These are phyloP conservation scores for Pandemis heparana DNA, from an alignment of 2,888 invertebrate species.

Conservation along the genomic window DNA sequence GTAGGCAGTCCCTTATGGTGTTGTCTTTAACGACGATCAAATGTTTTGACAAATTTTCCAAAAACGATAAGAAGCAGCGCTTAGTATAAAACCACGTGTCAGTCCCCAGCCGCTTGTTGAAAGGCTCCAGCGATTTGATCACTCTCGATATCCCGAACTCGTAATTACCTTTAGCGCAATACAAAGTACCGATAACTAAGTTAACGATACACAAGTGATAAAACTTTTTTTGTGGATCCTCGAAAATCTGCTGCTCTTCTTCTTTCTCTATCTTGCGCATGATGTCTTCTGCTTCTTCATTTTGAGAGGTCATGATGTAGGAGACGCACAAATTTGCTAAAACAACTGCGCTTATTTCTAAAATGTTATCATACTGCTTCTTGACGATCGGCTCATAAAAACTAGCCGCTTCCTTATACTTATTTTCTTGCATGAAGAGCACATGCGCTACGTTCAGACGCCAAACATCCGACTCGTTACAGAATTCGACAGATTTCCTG, in stretches of 20 bases:
- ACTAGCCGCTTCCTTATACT: conserved; percentile 98
- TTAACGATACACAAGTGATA: conserved; percentile 99
- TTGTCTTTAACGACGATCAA: conserved; percentile 95
- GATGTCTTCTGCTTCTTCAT: conserved; percentile 99
- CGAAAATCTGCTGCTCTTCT: conserved; percentile 96
- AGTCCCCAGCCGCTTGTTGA: conserved; percentile 96
- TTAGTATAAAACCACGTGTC: conserved; percentile 99
- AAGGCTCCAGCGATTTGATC: conserved; percentile 98
- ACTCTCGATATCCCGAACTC: conserved; percentile 99
- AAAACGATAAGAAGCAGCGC: conserved; percentile 96
- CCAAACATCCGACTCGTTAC: conserved; percentile 99
- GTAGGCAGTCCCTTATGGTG: conserved; percentile 94
- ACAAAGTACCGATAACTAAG: conserved; percentile 98
- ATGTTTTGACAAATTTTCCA: conserved; percentile 96
- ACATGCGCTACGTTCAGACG: conserved; percentile 99
- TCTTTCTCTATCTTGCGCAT: conserved; percentile 99
- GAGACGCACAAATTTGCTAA: conserved; percentile 99
- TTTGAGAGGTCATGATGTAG: conserved; percentile 99
- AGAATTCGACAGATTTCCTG: conserved; percentile 98
- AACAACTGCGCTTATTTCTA: conserved; percentile 98
- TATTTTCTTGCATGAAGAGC: conserved; percentile 99
- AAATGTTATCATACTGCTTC: conserved; percentile 96
- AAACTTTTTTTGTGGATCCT: conserved; percentile 96
- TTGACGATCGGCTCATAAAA: conserved; percentile 99
- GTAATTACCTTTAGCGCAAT: conserved; percentile 99